phyloP scores from a whole-genome alignment of 2,113 vertebrate genomes.

The Neodontobutis hainanensis region DNA sequence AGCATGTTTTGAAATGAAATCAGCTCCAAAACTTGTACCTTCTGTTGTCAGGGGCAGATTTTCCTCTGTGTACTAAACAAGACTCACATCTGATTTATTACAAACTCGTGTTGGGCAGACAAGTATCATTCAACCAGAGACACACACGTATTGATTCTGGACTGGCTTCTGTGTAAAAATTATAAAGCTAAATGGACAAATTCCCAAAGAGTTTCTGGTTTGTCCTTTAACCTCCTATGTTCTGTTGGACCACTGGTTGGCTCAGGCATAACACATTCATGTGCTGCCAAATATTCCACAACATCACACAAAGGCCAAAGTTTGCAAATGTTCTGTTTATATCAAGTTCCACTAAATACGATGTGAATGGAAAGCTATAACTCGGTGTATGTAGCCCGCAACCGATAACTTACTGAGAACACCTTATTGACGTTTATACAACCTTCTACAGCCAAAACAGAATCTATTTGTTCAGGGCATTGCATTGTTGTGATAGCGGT shows the following conservation, averaged over 20 bases:
- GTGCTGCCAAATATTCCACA: conserved; percentile 23
- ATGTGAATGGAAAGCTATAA: too few relatives aligned
- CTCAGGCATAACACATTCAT: not conserved
- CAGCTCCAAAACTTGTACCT: too few relatives aligned
- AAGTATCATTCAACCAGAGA: conserved; percentile 26
- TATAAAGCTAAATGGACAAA: conserved; percentile 21
- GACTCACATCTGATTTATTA: not conserved
- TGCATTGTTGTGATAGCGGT: too few relatives aligned
- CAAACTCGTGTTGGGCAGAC: conserved; percentile 10
- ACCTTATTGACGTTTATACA: too few relatives aligned
- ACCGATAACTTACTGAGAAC: too few relatives aligned
- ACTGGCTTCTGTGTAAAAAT: conserved; percentile 23
- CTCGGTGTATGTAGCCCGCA: too few relatives aligned
- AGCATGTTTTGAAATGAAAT: too few relatives aligned
- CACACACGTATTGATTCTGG: conserved; percentile 38
- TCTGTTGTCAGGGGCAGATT: not conserved
- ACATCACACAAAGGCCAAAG: not conserved
- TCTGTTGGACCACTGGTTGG: conserved; percentile 8
- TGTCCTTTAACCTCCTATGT: conserved; percentile 36
- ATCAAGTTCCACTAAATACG: not conserved
- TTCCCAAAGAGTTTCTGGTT: conserved; percentile 2
- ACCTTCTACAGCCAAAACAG: too few relatives aligned
- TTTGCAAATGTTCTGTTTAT: not conserved
- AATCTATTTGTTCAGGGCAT: too few relatives aligned
- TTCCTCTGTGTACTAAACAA: conserved; percentile 1